Evolutionary conservation across 2,888 invertebrate genomes (phyloP), one percentile per base, ranked within the genome.

Genomic region (Drosophila nigricruria): DNA sequence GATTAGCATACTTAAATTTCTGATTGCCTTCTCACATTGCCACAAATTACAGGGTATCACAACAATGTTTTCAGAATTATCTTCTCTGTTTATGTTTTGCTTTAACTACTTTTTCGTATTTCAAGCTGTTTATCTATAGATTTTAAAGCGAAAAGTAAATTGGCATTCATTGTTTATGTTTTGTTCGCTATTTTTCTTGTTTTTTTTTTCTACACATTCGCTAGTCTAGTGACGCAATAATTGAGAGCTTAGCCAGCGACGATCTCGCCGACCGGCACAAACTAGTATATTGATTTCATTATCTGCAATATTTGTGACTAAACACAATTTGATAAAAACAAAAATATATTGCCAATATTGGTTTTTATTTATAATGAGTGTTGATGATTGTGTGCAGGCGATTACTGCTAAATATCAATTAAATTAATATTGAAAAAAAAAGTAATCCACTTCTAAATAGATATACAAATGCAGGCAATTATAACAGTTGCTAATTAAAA

Each of bases 111-210:
- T 67, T 38, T 38, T 34, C 12, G 9, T 5, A 10, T 45, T 60
- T 43, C 20, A 30, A 66, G 32, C 56, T 56, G 34, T 70, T 70
- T 53, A 23, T 40, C 40, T 60, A 34, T 30, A 38, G 54, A 56
- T 57, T 34, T 47, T 54, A 16, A 53, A 49, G 20, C 61, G 34
- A 62, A 65, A 47, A 49, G n/a, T 53, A 38, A 62, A 65, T 58
- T 50, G 18, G 32, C 49, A 67, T 69, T 73, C 64, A 16, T 57
- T 68, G 52, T 59, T 70, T 64, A 70, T 71, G 53, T 74, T 67
- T 58, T 59, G 32, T 58, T 53, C n/a, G 32, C 49, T 67, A 30
- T 43, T 70, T 65, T 60, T 43, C 67, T 65, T 60, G 45, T 65
- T 60, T 32, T 56, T 59, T 58, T 52, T 52, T 56, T 38, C 42